Evolutionary conservation across 2,888 invertebrate genomes (phyloP).

Genomic region (Neelides folsomi): DNA sequence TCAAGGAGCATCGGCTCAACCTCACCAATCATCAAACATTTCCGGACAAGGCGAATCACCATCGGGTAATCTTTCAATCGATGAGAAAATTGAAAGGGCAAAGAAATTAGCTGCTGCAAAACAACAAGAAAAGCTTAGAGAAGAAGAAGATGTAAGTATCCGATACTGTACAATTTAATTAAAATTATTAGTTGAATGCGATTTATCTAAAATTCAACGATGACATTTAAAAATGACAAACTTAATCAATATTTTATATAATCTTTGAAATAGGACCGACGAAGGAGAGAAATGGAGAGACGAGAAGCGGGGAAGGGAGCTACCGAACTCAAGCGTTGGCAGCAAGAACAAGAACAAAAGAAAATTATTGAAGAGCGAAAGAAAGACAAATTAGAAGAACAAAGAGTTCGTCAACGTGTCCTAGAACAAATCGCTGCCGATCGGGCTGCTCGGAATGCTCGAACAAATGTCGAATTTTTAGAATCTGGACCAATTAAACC

Average conservation of each 20-base stretch:
- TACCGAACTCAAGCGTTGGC: conserved; percentile 55
- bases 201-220: conserved; percentile 3
- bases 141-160: conserved; percentile 50
- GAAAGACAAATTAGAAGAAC: conserved; percentile 61
- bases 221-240: conserved; percentile 35
- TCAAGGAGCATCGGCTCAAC: neutral
- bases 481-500: conserved; percentile 8
- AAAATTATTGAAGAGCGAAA: conserved; percentile 58
- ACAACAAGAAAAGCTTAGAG: conserved; percentile 49
- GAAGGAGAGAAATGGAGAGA: conserved; percentile 54
- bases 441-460: conserved; percentile 49
- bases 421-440: conserved; percentile 74
- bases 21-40: neutral
- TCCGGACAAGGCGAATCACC: conserved; percentile 4
- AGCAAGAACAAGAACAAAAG: conserved; percentile 61
- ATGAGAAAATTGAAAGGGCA: conserved; percentile 52
- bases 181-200: conserved; percentile 1
- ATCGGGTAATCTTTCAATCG: conserved; percentile 12
- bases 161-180: neutral
- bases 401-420: conserved; percentile 60
- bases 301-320: conserved; percentile 59
- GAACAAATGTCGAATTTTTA: conserved; percentile 18
- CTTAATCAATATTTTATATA: neutral
- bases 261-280: conserved; percentile 34
- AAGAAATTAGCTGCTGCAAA: conserved; percentile 55